These are phyloP conservation scores for Dasypolia templi DNA, from an alignment of 2,888 invertebrate species.

Conservation along the genomic window DNA sequence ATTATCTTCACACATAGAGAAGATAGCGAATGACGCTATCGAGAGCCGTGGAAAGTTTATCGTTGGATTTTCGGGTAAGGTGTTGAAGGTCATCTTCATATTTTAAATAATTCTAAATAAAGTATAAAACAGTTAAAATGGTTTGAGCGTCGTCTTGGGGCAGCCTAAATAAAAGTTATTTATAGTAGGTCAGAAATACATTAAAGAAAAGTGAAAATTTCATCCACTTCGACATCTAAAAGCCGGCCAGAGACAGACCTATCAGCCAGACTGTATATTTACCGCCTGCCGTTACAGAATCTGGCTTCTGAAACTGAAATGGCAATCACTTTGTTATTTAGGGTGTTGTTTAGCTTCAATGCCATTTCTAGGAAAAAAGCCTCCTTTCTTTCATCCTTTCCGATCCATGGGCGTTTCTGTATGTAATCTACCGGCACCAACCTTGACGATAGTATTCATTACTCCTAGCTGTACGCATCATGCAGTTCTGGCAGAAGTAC, in stretches of 20 bases:
- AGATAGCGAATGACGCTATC: constrained; percentile 92
- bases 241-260: constrained; percentile 26
- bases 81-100: constrained; percentile 52
- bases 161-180: background rate
- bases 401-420: constrained; percentile 39
- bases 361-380: background rate
- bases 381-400: background rate
- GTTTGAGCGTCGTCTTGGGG: background rate
- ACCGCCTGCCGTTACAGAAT: background rate
- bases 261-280: background rate
- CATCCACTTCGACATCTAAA: background rate
- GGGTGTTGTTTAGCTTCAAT: background rate
- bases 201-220: background rate
- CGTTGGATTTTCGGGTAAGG: constrained; percentile 94
- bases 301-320: background rate
- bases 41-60: constrained; percentile 92
- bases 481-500: constrained; percentile 8
- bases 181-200: background rate
- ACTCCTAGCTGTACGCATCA: background rate
- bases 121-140: background rate
- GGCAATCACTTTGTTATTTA: background rate
- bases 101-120: too few relatives aligned
- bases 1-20: constrained; percentile 91
- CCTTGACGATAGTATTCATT: constrained; percentile 25
- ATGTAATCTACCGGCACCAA: background rate